Conservation (phyloP, 2,888 invertebrate genomes). For the Pterobdella sp. region DNA sequence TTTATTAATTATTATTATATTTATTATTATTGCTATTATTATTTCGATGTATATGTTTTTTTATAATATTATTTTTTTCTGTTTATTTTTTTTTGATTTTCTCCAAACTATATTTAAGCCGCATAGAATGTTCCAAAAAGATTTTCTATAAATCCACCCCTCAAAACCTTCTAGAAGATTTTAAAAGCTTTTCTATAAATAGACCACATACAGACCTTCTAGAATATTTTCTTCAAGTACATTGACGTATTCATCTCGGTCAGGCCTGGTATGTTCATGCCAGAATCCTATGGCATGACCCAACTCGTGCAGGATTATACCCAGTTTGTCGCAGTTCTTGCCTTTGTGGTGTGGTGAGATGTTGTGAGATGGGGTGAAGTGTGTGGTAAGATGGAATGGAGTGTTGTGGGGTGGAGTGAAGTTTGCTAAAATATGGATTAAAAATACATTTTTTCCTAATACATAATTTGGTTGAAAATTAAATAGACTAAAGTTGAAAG, state of each 20-base stretch:
- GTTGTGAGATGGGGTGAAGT: not conserved
- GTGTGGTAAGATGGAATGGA: not conserved
- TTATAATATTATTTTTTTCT: too few relatives aligned
- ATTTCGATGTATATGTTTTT: too few relatives aligned
- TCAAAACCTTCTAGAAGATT: too few relatives aligned
- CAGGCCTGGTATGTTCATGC: conserved; percentile 97
- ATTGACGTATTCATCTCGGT: conserved; percentile 87
- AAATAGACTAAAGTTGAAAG: not conserved
- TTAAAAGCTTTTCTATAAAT: too few relatives aligned
- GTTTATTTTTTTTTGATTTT: too few relatives aligned
- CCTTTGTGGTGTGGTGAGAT: conserved; percentile 47
- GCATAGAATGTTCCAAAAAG: too few relatives aligned
- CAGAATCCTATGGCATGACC: conserved; percentile 95
- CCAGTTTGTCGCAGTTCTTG: conserved; percentile 97
- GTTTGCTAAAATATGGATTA: too few relatives aligned
- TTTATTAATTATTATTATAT: too few relatives aligned
- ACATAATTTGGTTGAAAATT: not conserved
- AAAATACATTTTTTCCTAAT: too few relatives aligned
- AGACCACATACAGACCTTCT: conserved; percentile 64
- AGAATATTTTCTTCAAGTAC: conserved; percentile 94
- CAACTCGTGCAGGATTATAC: conserved; percentile 91
- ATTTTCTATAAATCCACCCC: too few relatives aligned
- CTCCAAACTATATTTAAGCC: too few relatives aligned
- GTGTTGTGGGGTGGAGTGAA: not conserved
- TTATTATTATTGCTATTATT: too few relatives aligned